Conservation (phyloP, 1,140 invertebrate genomes). For the Spodoptera litura region DNA sequence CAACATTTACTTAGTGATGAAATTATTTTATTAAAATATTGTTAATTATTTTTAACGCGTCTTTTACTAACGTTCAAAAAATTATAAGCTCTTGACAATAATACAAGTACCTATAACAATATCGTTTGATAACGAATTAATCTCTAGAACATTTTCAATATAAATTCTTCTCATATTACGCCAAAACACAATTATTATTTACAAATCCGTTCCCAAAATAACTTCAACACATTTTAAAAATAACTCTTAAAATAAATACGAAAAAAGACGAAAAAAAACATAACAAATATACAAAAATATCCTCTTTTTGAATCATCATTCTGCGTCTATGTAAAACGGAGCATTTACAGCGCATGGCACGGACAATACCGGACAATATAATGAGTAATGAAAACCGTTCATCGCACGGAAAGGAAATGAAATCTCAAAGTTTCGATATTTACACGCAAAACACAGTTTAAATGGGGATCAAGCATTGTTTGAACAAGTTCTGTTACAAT, state of each 20-base stretch:
- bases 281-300: background rate
- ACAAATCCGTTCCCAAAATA: no score
- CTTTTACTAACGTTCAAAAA: constrained; percentile 5
- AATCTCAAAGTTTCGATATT: constrained; percentile 72
- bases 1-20: constrained; percentile 31
- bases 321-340: background rate
- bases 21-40: constrained; percentile 10
- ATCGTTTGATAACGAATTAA: no score
- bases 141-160: background rate
- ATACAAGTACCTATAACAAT: no score
- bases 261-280: background rate
- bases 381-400: constrained; percentile 39
- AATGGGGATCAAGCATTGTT: constrained; percentile 56
- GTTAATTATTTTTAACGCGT: constrained; percentile 40
- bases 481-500: constrained; percentile 23
- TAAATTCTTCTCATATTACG: no score
- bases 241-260: background rate
- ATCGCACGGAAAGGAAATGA: constrained; percentile 61
- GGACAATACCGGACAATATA: constrained; percentile 41
- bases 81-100: no score
- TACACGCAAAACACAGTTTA: constrained; percentile 62
- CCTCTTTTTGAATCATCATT: background rate
- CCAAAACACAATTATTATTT: no score
- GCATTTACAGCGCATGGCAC: background rate
- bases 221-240: no score